Evolutionary conservation across 2,888 invertebrate genomes (phyloP).

Genomic region (Cephus pulcher): DNA sequence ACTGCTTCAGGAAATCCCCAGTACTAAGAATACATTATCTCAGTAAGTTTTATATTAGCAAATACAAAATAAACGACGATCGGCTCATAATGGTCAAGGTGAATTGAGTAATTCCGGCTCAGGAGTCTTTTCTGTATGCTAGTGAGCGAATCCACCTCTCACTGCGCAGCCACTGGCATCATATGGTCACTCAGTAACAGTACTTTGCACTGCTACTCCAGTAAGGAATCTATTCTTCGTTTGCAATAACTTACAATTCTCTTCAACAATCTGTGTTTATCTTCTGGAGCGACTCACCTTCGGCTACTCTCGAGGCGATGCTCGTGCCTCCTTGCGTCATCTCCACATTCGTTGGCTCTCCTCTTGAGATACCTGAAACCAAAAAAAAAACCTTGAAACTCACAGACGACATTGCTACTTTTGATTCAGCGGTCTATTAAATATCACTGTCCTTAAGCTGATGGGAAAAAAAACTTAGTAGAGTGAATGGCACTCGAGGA

Average conservation of each 20-base stretch:
- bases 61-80: not conserved
- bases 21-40: not conserved
- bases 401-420: not conserved
- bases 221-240: not conserved
- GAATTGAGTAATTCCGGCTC: not conserved
- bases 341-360: slow-evolving; percentile 38
- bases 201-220: slow-evolving; percentile 29
- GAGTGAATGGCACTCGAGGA: not conserved
- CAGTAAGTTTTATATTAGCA: not conserved
- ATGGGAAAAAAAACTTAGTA: not conserved
- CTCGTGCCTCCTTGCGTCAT: slow-evolving; percentile 44
- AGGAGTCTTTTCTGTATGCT: not conserved
- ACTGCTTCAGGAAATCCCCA: not conserved
- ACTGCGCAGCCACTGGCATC: not conserved
- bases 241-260: not conserved
- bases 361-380: slow-evolving; percentile 39
- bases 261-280: not conserved
- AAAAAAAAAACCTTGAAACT: slow-evolving; percentile 9
- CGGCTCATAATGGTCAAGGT: not conserved
- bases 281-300: slow-evolving; percentile 39
- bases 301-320: slow-evolving; percentile 36
- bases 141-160: not conserved
- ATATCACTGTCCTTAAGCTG: not conserved
- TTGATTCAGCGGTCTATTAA: not conserved
- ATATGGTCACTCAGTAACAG: slow-evolving; percentile 33